Conservation (phyloP, 2,888 invertebrate genomes). For the Chaitophorus viminalis region DNA sequence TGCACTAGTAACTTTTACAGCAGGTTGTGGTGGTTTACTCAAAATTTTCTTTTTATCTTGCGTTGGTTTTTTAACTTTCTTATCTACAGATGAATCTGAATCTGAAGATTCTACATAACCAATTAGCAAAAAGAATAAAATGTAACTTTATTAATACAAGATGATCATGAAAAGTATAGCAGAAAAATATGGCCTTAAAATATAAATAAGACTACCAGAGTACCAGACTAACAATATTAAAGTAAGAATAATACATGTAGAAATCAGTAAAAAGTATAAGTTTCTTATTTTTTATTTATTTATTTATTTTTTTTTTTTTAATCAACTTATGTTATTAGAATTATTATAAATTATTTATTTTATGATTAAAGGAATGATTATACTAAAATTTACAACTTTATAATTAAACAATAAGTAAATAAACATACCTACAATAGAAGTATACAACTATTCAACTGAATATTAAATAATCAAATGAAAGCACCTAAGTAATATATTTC, state of each 20-base stretch:
- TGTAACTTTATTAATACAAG: not conserved
- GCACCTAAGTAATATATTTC: too few species aligned
- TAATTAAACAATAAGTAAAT: too few species aligned
- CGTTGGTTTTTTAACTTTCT: slow-evolving; percentile 36
- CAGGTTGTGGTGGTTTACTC: slow-evolving; percentile 54
- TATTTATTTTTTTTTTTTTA: too few species aligned
- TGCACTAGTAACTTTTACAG: slow-evolving; percentile 56
- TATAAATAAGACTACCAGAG: not conserved
- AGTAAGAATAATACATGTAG: not conserved
- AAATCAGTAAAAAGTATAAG: not conserved
- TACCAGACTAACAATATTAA: not conserved
- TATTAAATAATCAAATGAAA: too few species aligned
- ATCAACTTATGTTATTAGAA: not conserved
- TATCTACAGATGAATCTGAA: slow-evolving; percentile 56
- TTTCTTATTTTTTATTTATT: too few species aligned
- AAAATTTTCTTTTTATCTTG: slow-evolving; percentile 44
- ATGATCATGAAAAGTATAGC: not conserved
- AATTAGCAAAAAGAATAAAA: too few species aligned
- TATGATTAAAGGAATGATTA: not conserved
- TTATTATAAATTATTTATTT: not conserved
- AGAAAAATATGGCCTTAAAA: too few species aligned
- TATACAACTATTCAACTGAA: too few species aligned
- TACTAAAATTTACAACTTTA: not conserved
- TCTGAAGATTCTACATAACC: slow-evolving; percentile 52
- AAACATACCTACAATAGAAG: not conserved